Conservation (phyloP, 1,140 invertebrate species). For the Drosophila suzukii region DNA sequence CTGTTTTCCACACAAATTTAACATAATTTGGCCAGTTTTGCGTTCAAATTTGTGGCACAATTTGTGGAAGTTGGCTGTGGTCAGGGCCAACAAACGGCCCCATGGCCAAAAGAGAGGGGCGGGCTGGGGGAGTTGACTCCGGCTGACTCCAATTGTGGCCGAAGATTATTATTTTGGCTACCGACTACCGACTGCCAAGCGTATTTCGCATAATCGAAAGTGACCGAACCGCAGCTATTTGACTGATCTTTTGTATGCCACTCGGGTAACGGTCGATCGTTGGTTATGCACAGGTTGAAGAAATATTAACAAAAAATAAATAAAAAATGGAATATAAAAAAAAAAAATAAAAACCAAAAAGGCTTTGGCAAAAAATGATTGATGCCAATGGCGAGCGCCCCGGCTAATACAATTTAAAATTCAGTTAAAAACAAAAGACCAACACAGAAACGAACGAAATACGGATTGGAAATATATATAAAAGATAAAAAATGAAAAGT, state of each 20-base stretch:
- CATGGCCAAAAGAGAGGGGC: slow-evolving; percentile 6
- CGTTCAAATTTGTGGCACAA: slow-evolving; percentile 80
- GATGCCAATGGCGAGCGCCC: slow-evolving; percentile 67
- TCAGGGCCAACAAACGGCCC: slow-evolving; percentile 71
- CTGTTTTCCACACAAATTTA: slow-evolving; percentile 84
- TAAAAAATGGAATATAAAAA: slow-evolving; percentile 19
- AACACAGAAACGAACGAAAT: slow-evolving; percentile 26
- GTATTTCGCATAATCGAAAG: slow-evolving; percentile 83
- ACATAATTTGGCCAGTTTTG: slow-evolving; percentile 83
- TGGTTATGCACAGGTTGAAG: slow-evolving; percentile 69
- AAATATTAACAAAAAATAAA: neutral
- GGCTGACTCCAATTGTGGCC: slow-evolving; percentile 61
- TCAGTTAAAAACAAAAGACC: slow-evolving; percentile 71
- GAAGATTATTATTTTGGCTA: slow-evolving; percentile 80
- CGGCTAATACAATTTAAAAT: slow-evolving; percentile 79
- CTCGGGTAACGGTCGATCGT: slow-evolving; percentile 55
- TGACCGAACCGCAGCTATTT: slow-evolving; percentile 80
- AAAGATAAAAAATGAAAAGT: slow-evolving; percentile 51
- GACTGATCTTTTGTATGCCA: slow-evolving; percentile 67
- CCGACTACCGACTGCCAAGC: slow-evolving; percentile 65
- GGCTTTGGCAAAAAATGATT: slow-evolving; percentile 67
- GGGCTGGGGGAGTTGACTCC: slow-evolving; percentile 7
- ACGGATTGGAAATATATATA: slow-evolving; percentile 17
- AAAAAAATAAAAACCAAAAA: slow-evolving; percentile 25
- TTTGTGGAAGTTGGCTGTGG: slow-evolving; percentile 82